Conservation (phyloP, 2,797 vertebrate species). For the Pseudopleuronectes americanus region DNA sequence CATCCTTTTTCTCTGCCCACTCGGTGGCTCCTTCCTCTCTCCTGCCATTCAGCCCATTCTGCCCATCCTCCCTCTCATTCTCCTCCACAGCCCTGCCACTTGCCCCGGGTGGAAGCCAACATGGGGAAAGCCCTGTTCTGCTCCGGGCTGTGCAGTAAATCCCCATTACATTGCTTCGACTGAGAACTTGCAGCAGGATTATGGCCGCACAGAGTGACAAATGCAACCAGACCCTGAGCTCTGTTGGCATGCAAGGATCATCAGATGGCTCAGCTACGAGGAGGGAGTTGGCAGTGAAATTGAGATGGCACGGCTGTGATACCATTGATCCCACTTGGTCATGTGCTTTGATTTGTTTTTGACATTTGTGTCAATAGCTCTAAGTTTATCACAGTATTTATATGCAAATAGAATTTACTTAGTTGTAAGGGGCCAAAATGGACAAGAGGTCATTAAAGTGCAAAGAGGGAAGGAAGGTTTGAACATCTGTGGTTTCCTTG, state of each 20-base stretch:
- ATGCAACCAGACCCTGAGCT: not conserved
- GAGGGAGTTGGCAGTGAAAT: not conserved
- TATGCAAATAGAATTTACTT: too few relatives aligned
- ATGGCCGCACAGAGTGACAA: conserved; percentile 6
- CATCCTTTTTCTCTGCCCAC: conserved; percentile 6
- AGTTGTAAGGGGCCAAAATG: too few relatives aligned
- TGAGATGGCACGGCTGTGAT: not conserved
- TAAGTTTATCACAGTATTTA: not conserved
- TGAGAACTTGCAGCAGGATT: conserved; percentile 9
- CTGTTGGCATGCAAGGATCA: not conserved
- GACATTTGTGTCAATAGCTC: not conserved
- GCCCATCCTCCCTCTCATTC: not conserved
- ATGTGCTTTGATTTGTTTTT: not conserved
- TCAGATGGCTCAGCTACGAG: not conserved
- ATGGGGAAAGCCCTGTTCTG: conserved; percentile 5
- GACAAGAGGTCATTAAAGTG: too few relatives aligned
- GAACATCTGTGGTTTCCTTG: not conserved
- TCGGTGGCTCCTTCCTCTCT: not conserved
- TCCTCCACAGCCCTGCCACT: not conserved
- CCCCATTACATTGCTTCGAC: not conserved
- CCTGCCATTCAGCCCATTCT: not conserved
- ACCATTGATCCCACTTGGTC: not conserved
- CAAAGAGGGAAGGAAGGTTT: not conserved
- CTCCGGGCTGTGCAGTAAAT: conserved; percentile 5
- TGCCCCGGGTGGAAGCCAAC: conserved; percentile 6